Evolutionary conservation across 2,888 invertebrate genomes (phyloP).

Genomic region (Gryllus longicercus): DNA sequence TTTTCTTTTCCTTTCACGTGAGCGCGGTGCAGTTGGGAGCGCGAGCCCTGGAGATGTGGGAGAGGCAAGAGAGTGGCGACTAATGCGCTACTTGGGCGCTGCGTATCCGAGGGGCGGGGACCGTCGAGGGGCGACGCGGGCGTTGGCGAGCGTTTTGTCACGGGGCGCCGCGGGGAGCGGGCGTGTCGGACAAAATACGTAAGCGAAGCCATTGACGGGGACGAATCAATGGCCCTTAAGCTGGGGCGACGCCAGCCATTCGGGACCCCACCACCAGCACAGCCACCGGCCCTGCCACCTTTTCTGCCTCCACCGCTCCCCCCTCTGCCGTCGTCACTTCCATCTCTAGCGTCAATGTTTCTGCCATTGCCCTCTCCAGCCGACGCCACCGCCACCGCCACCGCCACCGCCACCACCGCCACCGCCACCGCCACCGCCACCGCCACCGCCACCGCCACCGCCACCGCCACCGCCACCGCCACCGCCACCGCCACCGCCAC

Average conservation of each 20-base stretch:
- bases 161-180: background rate
- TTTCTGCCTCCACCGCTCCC: background rate
- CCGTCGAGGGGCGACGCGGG: background rate
- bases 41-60: too few relatives aligned
- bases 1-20: too few relatives aligned
- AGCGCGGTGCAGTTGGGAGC: too few relatives aligned
- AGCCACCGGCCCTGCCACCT: background rate
- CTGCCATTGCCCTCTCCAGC: too few relatives aligned
- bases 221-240: background rate
- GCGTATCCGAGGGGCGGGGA: background rate
- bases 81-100: conserved; percentile 3
- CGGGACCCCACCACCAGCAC: background rate
- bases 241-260: background rate
- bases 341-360: background rate
- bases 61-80: background rate
- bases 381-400: background rate
- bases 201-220: background rate
- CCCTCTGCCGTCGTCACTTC: background rate
- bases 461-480: background rate
- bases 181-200: conserved; percentile 7
- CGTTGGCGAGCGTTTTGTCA: background rate
- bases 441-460: background rate
- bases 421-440: too few relatives aligned
- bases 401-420: too few relatives aligned
- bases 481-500: background rate